Percentiles rank a stretch among this genome's conserved stretches.
These are phyloP conservation scores for Holacanthella duospinosa DNA, from an alignment of 2,888 invertebrate species.

Conservation along the genomic window DNA sequence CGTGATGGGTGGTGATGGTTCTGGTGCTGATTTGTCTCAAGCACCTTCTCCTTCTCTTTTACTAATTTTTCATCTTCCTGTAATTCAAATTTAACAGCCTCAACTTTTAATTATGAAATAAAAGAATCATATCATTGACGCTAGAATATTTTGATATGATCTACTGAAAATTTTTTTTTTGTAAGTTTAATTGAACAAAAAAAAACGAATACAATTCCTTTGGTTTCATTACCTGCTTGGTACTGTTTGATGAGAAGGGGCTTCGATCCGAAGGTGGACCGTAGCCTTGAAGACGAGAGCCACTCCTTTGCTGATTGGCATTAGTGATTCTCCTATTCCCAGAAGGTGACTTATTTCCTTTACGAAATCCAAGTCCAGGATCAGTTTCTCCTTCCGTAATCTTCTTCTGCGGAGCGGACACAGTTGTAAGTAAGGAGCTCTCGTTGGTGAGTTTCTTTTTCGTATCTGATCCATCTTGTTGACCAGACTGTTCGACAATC, in stretches of 20 bases:
- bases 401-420: slow-evolving; percentile 11
- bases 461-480: slow-evolving; percentile 14
- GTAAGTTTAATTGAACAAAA: background rate
- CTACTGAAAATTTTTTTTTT: too few species aligned
- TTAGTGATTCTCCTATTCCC: slow-evolving; percentile 28
- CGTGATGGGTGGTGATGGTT: slow-evolving; percentile 1
- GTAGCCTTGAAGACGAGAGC: slow-evolving; percentile 60
- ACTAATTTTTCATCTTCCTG: slow-evolving; percentile 15
- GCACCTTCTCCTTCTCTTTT: slow-evolving; percentile 14
- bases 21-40: too few species aligned
- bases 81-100: background rate
- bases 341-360: slow-evolving; percentile 21
- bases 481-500: slow-evolving; percentile 4
- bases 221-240: background rate
- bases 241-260: slow-evolving; percentile 47
- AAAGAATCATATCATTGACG: too few species aligned
- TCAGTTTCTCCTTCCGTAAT: slow-evolving; percentile 12
- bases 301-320: slow-evolving; percentile 35
- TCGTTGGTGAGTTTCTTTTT: slow-evolving; percentile 10
- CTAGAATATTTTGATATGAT: too few species aligned
- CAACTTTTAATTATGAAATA: too few species aligned
- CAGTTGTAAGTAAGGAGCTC: slow-evolving; percentile 14
- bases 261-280: slow-evolving; percentile 71
- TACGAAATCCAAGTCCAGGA: slow-evolving; percentile 5
- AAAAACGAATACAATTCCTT: too few species aligned